Percentiles rank a stretch among this genome's conserved stretches.
These are phyloP conservation scores for Morbakka virulenta DNA, from an alignment of 30 jellyfish, hydroid and myxozoan species.

Conservation along the genomic window DNA sequence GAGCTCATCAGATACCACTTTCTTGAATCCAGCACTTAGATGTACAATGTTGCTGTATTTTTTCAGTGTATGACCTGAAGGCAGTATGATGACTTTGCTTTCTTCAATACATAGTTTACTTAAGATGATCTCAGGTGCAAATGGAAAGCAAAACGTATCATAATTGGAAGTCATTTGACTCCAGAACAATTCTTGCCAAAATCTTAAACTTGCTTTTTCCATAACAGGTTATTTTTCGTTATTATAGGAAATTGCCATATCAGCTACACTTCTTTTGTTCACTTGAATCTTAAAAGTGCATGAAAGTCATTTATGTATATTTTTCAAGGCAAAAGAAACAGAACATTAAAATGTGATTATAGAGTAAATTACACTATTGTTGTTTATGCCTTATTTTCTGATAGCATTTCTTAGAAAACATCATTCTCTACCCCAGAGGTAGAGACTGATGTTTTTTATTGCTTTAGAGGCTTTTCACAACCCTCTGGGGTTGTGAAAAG, in stretches of 20 bases:
- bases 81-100: constrained; percentile 17
- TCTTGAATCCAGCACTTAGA: constrained; percentile 40
- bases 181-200: constrained; percentile 8
- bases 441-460: constrained; percentile 15
- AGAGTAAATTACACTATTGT: no score
- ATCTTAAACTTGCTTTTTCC: constrained; percentile 32
- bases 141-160: constrained; percentile 44
- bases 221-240: no score
- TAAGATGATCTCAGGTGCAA: no score
- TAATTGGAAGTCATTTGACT: constrained; percentile 7
- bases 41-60: constrained; percentile 32
- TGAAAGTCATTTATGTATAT: no score
- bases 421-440: background rate
- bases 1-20: constrained; percentile 27
- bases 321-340: no score
- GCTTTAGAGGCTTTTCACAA: no score
- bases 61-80: constrained; percentile 16
- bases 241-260: no score
- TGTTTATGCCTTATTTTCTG: no score
- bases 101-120: no score
- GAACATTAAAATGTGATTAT: no score
- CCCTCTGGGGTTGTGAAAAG: no score
- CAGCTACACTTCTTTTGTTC: no score
- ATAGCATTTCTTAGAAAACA: constrained; percentile 2
- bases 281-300: constrained; percentile 12